A percentile compares a stretch with the other conserved stretches of the same genome.
Evolutionary conservation across 2,113 vertebrate genomes (phyloP).

Genomic region (Petromus typicus): DNA sequence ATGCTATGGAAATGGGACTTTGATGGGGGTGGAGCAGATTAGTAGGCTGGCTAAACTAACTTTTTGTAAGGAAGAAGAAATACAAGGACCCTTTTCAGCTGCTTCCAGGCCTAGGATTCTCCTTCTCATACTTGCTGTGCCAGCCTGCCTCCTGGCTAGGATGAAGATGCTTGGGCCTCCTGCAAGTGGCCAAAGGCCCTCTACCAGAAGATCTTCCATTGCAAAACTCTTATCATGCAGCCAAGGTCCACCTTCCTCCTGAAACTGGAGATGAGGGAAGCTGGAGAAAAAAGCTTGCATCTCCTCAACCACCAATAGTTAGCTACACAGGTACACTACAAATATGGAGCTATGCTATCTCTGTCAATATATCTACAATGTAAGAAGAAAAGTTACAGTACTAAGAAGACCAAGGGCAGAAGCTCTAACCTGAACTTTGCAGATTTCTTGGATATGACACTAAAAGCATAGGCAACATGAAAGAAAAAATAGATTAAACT

Average conservation of each 20-base stretch:
- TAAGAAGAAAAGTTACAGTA: background rate
- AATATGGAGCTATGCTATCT: background rate
- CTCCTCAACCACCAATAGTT: background rate
- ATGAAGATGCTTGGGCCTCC: background rate
- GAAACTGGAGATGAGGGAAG: background rate
- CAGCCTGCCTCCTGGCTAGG: background rate
- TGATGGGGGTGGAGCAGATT: background rate
- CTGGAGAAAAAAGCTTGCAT: background rate
- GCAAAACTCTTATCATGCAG: background rate
- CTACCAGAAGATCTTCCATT: background rate
- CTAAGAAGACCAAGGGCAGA: background rate
- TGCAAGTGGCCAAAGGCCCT: background rate
- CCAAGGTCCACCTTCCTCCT: background rate
- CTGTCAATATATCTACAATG: background rate
- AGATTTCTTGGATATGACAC: background rate
- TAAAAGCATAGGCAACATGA: constrained; percentile 1
- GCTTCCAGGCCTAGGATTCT: constrained; percentile 48
- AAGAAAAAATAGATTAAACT: background rate
- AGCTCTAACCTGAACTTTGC: background rate
- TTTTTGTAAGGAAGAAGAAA: background rate
- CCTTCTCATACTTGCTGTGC: constrained; percentile 49
- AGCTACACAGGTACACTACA: background rate
- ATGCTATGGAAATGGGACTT: background rate
- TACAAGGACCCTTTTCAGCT: constrained; percentile 35
- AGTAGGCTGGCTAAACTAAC: background rate